phyloP scores from a whole-genome alignment of 1,140 invertebrate genomes.

The Ooceraea biroi region DNA sequence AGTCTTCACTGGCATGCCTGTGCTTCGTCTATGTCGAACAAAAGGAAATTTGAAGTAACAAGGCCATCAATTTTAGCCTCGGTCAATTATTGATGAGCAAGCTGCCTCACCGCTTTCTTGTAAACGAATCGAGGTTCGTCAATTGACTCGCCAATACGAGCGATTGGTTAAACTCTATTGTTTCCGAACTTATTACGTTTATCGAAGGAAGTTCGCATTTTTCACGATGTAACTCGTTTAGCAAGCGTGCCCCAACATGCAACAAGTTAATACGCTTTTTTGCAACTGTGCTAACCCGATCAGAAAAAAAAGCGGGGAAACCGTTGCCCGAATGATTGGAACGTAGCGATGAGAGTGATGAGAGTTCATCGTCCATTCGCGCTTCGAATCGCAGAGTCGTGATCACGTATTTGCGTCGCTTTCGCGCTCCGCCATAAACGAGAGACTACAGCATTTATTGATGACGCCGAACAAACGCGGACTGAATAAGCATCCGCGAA shows the following conservation, averaged over 20 bases:
- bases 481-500: slow-evolving; percentile 31
- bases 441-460: slow-evolving; percentile 45
- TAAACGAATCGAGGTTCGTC: not conserved
- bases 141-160: slow-evolving; percentile 1
- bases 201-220: slow-evolving; percentile 11
- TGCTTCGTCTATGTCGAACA: not conserved
- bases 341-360: slow-evolving; percentile 30
- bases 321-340: slow-evolving; percentile 28
- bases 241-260: not conserved
- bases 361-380: slow-evolving; percentile 38
- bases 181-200: slow-evolving; percentile 18
- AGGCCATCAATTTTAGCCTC: slow-evolving; percentile 25
- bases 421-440: slow-evolving; percentile 23
- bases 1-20: not conserved
- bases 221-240: slow-evolving; percentile 17
- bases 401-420: slow-evolving; percentile 51
- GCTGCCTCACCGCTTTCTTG: not conserved
- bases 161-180: not conserved
- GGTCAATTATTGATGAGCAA: not conserved
- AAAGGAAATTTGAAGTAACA: slow-evolving; percentile 25
- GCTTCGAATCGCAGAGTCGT: slow-evolving; percentile 38
- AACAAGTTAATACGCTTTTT: slow-evolving; percentile 47
- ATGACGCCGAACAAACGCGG: slow-evolving; percentile 20
- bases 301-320: slow-evolving; percentile 1
- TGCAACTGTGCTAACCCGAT: not conserved